These are phyloP conservation scores for Tortrix viridana DNA, from an alignment of 2,888 invertebrate genomes.

Conservation along the genomic window DNA sequence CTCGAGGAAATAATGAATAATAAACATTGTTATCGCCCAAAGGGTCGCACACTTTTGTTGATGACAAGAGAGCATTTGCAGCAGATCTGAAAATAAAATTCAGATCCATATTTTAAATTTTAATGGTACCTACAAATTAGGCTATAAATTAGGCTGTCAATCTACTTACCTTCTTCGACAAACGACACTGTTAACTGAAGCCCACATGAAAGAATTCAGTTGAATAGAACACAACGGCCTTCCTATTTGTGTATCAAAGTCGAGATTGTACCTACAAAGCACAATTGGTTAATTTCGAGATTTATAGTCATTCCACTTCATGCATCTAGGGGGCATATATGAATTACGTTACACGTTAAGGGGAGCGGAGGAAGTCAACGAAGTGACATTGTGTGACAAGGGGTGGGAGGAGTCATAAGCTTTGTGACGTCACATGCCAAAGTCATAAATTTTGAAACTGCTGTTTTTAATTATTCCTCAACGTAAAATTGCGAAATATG, in stretches of 20 bases:
- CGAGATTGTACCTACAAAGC: slow-evolving; percentile 86
- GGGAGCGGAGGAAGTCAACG: no score
- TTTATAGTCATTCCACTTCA: no score
- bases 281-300: neutral
- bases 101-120: neutral
- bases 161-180: slow-evolving; percentile 88
- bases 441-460: no score
- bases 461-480: no score
- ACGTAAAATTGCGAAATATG: no score
- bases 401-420: no score
- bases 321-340: no score
- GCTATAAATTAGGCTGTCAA: neutral
- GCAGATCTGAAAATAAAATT: slow-evolving; percentile 59
- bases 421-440: no score
- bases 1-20: slow-evolving; percentile 68
- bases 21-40: slow-evolving; percentile 73
- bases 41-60: slow-evolving; percentile 75
- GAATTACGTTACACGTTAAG: no score
- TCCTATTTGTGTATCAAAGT: slow-evolving; percentile 85
- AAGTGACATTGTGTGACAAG: no score
- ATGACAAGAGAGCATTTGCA: slow-evolving; percentile 57
- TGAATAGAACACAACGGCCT: slow-evolving; percentile 95
- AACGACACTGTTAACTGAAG: slow-evolving; percentile 92
- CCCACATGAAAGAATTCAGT: slow-evolving; percentile 94
- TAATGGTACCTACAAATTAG: neutral